These are phyloP conservation scores for Neosilurus hyrtlii DNA, from an alignment of 2,797 vertebrate species.

Conservation along the genomic window DNA sequence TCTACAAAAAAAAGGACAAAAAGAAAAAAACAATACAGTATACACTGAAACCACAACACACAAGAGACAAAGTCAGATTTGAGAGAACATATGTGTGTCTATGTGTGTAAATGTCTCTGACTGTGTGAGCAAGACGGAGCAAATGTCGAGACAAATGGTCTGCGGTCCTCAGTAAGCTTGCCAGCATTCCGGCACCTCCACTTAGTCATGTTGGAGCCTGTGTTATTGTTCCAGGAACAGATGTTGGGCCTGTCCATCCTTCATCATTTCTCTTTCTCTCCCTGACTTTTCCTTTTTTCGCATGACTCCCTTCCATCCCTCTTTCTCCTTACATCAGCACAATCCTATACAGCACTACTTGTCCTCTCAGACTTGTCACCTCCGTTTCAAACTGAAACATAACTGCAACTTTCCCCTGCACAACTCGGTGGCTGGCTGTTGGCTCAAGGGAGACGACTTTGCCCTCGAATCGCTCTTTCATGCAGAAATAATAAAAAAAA, in stretches of 20 bases:
- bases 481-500: constrained; percentile 32
- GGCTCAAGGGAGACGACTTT: constrained; percentile 12
- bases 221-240: constrained; percentile 45
- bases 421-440: constrained; percentile 1
- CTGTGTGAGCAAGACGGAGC: constrained; percentile 37
- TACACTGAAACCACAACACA: constrained; percentile 16
- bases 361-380: constrained; percentile 28
- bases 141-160: constrained; percentile 58
- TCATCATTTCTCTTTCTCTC: constrained; percentile 18
- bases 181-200: constrained; percentile 49
- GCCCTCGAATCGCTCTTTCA: constrained; percentile 30
- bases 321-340: constrained; percentile 24
- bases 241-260: constrained; percentile 43
- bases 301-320: neutral
- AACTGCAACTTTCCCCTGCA: constrained; percentile 27
- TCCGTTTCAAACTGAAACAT: constrained; percentile 14
- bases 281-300: neutral
- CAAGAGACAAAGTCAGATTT: neutral
- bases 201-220: constrained; percentile 55
- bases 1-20: neutral
- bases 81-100: constrained; percentile 19
- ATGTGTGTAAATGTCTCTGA: constrained; percentile 10
- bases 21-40: neutral
- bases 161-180: constrained; percentile 37
- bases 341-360: constrained; percentile 6